Percentiles rank a stretch among this genome's conserved stretches.
phyloP scores from a whole-genome alignment of 2,797 vertebrate species.

The Crax fasciolata region DNA sequence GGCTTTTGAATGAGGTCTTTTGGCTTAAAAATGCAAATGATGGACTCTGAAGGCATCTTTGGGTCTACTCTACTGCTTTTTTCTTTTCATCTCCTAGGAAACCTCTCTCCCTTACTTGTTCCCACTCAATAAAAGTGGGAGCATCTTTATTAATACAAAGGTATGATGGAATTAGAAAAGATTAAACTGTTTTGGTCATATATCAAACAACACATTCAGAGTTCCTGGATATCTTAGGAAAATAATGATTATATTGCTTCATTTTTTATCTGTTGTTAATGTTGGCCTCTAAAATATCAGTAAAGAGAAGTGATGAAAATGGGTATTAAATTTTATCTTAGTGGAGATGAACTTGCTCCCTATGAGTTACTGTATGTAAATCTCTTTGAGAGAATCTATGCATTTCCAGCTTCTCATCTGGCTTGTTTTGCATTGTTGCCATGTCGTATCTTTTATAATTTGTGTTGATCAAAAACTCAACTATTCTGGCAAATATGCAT shows the following conservation, averaged over 20 bases:
- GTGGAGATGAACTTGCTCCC: not conserved
- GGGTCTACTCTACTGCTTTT: not conserved
- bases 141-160: not conserved
- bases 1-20: not conserved
- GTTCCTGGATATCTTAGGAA: not conserved
- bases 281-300: not conserved
- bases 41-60: not conserved
- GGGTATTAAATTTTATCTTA: not conserved
- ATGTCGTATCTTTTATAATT: not conserved
- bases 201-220: not conserved
- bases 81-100: not conserved
- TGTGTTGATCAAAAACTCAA: not conserved
- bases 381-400: not conserved
- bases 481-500: not conserved
- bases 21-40: not conserved
- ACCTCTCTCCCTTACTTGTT: not conserved
- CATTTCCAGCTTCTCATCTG: not conserved
- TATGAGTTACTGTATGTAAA: not conserved
- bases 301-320: conserved; percentile 8
- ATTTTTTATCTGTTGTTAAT: not conserved
- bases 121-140: not conserved
- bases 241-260: not conserved
- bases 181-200: not conserved
- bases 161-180: not conserved
- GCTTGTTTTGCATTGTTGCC: not conserved